Evolutionary conservation across 2,888 invertebrate genomes (phyloP).

Genomic region (Tenodera sinensis): DNA sequence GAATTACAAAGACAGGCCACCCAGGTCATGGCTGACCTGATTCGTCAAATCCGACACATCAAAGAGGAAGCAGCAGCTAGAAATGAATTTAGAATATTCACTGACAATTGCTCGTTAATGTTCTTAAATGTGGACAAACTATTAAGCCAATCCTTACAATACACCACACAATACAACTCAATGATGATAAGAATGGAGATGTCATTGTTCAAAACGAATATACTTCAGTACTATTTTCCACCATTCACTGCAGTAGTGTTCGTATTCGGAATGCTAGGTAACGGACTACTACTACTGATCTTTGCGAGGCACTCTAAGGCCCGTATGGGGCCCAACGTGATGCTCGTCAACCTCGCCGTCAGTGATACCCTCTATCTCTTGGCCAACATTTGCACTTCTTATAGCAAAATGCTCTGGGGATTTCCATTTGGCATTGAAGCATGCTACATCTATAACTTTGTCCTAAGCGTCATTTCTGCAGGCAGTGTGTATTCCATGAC

Average conservation of each 20-base stretch:
- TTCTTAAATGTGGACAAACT: too few relatives aligned
- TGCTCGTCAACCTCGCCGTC: background rate
- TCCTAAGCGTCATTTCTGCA: background rate
- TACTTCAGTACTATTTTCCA: background rate
- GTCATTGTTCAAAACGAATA: background rate
- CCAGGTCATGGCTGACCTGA: background rate
- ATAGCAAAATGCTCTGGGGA: background rate
- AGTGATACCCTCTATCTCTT: background rate
- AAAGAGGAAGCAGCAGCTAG: background rate
- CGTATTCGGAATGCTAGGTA: background rate
- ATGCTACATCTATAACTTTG: background rate
- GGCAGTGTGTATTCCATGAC: background rate
- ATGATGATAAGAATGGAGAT: background rate
- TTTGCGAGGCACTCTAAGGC: background rate
- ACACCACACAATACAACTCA: background rate
- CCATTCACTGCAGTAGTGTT: background rate
- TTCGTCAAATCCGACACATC: background rate
- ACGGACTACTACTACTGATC: background rate
- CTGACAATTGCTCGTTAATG: too few relatives aligned
- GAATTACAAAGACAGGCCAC: background rate
- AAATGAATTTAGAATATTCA: too few relatives aligned
- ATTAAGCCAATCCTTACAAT: background rate
- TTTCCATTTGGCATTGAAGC: background rate
- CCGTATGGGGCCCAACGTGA: background rate
- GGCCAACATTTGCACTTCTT: background rate